phyloP scores from a whole-genome alignment of 2,888 invertebrate genomes.

The Didymodactylos carnosus region DNA sequence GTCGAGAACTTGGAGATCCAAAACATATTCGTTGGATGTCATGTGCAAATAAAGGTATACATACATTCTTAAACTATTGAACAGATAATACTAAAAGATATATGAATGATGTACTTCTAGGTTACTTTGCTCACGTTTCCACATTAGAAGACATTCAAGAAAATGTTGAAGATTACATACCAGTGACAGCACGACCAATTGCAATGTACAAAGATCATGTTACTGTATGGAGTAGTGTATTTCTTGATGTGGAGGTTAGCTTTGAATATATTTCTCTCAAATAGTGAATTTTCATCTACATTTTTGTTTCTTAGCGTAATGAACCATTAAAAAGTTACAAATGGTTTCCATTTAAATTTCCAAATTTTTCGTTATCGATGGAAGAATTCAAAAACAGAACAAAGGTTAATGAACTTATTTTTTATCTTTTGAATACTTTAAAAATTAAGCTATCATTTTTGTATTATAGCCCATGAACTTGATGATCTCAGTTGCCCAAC shows the following conservation, averaged over 20 bases:
- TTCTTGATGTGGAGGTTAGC: slow-evolving; percentile 41
- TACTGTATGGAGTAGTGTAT: slow-evolving; percentile 88
- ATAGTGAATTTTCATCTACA: too few relatives aligned
- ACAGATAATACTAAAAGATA: slow-evolving; percentile 16
- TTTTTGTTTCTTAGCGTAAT: too few relatives aligned
- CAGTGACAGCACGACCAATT: slow-evolving; percentile 82
- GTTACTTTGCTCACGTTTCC: slow-evolving; percentile 61
- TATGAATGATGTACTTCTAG: not conserved
- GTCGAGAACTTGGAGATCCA: slow-evolving; percentile 67
- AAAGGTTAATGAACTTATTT: not conserved
- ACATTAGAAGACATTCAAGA: slow-evolving; percentile 91
- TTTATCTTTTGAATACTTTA: not conserved
- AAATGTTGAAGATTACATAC: slow-evolving; percentile 79
- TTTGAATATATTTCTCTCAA: too few relatives aligned
- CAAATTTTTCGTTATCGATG: not conserved
- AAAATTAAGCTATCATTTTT: not conserved
- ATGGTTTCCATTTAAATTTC: not conserved
- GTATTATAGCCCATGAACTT: not conserved
- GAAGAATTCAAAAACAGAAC: not conserved
- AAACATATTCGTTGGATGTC: slow-evolving; percentile 93
- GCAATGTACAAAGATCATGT: slow-evolving; percentile 64
- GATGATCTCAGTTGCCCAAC: not conserved
- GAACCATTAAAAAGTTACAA: not conserved
- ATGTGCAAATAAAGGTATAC: slow-evolving; percentile 89
- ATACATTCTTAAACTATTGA: too few relatives aligned